Conservation (phyloP, 1,140 invertebrate species). For the Araneus ventricosus region DNA sequence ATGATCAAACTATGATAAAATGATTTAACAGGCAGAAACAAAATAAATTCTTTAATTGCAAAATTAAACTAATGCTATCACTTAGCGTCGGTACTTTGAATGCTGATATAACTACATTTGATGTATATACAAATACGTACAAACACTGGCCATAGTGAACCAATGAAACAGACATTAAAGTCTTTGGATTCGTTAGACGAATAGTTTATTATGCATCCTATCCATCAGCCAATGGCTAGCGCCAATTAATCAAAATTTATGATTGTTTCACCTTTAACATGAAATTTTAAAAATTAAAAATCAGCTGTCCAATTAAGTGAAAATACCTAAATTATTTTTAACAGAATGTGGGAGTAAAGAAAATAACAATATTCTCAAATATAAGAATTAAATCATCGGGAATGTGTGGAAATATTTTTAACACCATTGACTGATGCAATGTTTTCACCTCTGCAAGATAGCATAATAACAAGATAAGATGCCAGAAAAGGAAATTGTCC, state of each 20-base stretch:
- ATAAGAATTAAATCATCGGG: not conserved
- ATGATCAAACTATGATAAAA: too few relatives aligned
- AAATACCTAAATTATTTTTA: not conserved
- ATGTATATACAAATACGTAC: constrained; percentile 61
- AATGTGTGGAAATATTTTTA: not conserved
- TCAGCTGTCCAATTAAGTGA: too few relatives aligned
- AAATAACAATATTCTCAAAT: not conserved
- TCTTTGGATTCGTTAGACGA: constrained; percentile 33
- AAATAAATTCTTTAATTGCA: not conserved
- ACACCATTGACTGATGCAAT: not conserved
- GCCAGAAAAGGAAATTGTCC: too few relatives aligned
- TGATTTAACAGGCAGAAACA: too few relatives aligned
- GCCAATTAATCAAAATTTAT: not conserved
- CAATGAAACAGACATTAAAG: constrained; percentile 31
- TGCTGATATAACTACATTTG: constrained; percentile 51
- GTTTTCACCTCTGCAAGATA: not conserved
- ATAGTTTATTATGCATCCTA: not conserved
- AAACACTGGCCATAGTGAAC: constrained; percentile 20
- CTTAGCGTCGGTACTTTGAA: constrained; percentile 45
- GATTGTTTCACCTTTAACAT: not conserved
- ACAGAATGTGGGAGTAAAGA: not conserved
- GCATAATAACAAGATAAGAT: not conserved
- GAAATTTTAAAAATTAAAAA: too few relatives aligned
- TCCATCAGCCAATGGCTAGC: not conserved
- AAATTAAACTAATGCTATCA: constrained; percentile 28